A percentile compares a stretch with the other conserved stretches of the same genome.
phyloP scores from a whole-genome alignment of 2,888 invertebrate species.

The Drosophila anceps region DNA sequence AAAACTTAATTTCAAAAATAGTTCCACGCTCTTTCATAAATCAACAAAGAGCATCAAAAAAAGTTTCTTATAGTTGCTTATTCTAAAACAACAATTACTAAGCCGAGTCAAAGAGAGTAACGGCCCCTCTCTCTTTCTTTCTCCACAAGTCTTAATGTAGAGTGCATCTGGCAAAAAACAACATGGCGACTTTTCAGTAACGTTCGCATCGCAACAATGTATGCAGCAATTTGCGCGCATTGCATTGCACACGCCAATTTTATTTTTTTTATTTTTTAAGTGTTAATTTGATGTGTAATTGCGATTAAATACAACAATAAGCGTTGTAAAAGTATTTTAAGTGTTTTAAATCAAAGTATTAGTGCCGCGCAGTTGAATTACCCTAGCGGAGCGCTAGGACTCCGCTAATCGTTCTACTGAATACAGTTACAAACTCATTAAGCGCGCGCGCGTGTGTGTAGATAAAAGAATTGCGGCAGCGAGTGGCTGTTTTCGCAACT shows the following conservation, averaged over 20 bases:
- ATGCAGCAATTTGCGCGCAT: not conserved
- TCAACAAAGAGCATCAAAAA: not conserved
- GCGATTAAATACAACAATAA: no score
- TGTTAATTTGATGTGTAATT: no score
- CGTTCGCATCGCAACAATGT: not conserved
- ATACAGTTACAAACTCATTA: not conserved
- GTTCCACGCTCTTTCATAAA: not conserved
- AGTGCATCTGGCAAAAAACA: not conserved
- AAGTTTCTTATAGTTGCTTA: no score
- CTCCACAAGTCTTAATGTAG: not conserved
- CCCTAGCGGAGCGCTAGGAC: not conserved
- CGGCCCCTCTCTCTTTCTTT: not conserved
- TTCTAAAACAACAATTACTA: not conserved
- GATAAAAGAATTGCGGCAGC: not conserved
- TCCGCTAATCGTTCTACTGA: not conserved
- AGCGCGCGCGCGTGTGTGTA: not conserved
- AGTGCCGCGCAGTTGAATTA: no score
- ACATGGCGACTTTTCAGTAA: not conserved
- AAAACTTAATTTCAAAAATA: not conserved
- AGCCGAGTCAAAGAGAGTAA: not conserved
- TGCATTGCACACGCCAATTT: not conserved
- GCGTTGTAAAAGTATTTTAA: no score
- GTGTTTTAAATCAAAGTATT: no score
- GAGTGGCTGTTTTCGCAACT: not conserved
- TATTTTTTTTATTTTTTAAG: no score